phyloP scores from a whole-genome alignment of 2,888 invertebrate species.

The Plebejus anna region DNA sequence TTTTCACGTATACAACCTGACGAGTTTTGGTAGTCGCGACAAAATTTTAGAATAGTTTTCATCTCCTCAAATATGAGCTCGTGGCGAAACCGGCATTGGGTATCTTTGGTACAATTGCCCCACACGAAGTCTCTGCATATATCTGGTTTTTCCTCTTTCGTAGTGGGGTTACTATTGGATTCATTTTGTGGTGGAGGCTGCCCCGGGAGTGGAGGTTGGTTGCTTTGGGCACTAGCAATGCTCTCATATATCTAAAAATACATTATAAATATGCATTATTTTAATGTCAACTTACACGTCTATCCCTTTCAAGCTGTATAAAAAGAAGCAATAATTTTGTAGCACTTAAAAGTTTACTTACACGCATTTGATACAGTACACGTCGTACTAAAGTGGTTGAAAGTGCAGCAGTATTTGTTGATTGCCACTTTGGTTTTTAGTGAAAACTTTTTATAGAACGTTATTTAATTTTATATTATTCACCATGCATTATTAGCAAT shows the following conservation, averaged over 20 bases:
- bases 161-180: constrained; percentile 40
- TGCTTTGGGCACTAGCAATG: constrained; percentile 43
- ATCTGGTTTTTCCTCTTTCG: constrained; percentile 39
- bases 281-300: neutral
- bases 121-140: constrained; percentile 62
- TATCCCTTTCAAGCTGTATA: neutral
- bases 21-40: constrained; percentile 65
- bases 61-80: constrained; percentile 57
- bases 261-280: neutral
- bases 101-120: constrained; percentile 60
- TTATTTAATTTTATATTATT: neutral
- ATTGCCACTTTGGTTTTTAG: neutral
- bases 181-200: constrained; percentile 45
- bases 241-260: neutral
- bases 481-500: neutral
- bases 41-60: constrained; percentile 60
- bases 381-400: neutral
- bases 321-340: neutral
- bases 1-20: constrained; percentile 55
- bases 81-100: constrained; percentile 57
- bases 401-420: neutral
- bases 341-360: neutral
- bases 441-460: neutral
- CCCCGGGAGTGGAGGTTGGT: constrained; percentile 51
- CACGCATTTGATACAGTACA: constrained; percentile 12